These are phyloP conservation scores for Pinna nobilis DNA, from an alignment of 1,140 invertebrate species.

Conservation along the genomic window DNA sequence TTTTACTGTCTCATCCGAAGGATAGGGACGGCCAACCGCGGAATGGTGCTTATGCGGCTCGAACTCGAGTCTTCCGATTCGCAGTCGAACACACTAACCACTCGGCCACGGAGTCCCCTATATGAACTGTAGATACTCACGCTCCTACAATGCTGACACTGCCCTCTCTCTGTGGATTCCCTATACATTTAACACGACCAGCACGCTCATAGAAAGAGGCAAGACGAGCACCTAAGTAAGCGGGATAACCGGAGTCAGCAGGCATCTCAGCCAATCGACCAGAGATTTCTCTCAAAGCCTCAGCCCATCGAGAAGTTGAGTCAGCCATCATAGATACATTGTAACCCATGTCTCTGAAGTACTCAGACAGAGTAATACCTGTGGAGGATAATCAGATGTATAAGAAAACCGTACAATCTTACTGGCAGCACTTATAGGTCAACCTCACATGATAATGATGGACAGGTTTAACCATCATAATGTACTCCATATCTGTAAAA, in stretches of 20 bases:
- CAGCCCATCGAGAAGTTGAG: conserved; percentile 99
- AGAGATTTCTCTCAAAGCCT: conserved; percentile 99
- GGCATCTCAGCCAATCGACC: conserved; percentile 99
- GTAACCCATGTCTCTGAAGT: conserved; percentile 99
- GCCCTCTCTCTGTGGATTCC: conserved; percentile 97
- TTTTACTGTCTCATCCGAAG: too few species aligned
- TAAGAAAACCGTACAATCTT: too few species aligned
- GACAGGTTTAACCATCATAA: too few species aligned
- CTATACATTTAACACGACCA: conserved; percentile 96
- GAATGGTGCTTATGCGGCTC: too few species aligned
- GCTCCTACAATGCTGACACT: conserved; percentile 99
- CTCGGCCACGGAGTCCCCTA: too few species aligned
- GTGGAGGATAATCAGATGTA: conserved; percentile 20
- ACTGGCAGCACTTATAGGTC: too few species aligned
- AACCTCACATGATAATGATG: too few species aligned
- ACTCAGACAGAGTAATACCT: conserved; percentile 98
- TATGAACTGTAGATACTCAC: too few species aligned
- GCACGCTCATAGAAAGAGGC: conserved; percentile 99
- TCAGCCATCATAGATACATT: conserved; percentile 99
- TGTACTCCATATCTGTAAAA: conserved; percentile 99
- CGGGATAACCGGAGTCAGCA: conserved; percentile 97
- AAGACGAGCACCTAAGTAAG: conserved; percentile 97
- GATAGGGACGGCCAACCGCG: too few species aligned
- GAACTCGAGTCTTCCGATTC: too few species aligned
- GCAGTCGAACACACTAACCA: too few species aligned